These are phyloP conservation scores for Leucophora obtusa DNA, from an alignment of 2,888 invertebrate species.

Conservation along the genomic window DNA sequence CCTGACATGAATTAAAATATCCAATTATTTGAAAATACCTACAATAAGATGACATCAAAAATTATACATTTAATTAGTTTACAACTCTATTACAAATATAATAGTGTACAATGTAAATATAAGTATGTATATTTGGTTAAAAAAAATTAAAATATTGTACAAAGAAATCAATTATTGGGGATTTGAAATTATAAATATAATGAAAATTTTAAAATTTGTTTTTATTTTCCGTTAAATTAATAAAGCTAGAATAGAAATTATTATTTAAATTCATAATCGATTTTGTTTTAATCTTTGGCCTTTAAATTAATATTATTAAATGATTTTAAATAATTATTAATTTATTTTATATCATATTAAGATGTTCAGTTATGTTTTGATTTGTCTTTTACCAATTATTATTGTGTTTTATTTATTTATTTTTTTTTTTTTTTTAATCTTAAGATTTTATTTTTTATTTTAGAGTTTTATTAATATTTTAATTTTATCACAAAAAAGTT, in stretches of 20 bases:
- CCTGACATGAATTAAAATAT: slow-evolving; percentile 55
- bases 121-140: not conserved
- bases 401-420: slow-evolving; percentile 3
- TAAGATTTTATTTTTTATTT: slow-evolving; percentile 28
- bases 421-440: slow-evolving; percentile 31
- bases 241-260: slow-evolving; percentile 53
- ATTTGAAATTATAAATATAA: not conserved
- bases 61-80: slow-evolving; percentile 28
- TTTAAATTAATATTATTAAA: slow-evolving; percentile 40
- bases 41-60: slow-evolving; percentile 2
- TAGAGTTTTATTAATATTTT: slow-evolving; percentile 47
- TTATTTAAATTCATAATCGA: slow-evolving; percentile 38
- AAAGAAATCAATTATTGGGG: not conserved
- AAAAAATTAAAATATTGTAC: not conserved
- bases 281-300: slow-evolving; percentile 51
- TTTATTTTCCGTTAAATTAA: slow-evolving; percentile 35
- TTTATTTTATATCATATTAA: slow-evolving; percentile 32
- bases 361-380: slow-evolving; percentile 40
- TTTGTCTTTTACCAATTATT: slow-evolving; percentile 52
- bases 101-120: not conserved
- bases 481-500: slow-evolving; percentile 61
- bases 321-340: slow-evolving; percentile 32
- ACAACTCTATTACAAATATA: slow-evolving; percentile 32
- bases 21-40: slow-evolving; percentile 31
- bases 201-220: slow-evolving; percentile 27